Conservation (phyloP, 2,888 invertebrate genomes). For the Myopa testacea region DNA sequence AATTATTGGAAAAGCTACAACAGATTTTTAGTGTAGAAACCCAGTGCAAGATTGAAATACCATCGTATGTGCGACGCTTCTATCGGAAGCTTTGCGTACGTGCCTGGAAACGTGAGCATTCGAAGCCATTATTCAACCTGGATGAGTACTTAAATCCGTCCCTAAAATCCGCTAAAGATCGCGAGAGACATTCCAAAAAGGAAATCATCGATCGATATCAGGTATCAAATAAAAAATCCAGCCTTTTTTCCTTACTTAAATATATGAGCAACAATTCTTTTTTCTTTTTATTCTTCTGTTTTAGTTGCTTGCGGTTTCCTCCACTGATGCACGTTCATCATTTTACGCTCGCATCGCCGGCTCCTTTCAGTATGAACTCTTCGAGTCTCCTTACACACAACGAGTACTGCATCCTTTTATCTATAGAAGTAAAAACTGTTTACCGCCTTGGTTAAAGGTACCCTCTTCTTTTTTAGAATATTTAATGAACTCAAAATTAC, state of each 20-base stretch:
- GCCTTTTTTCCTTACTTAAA: not conserved
- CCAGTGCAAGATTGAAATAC: conserved; percentile 57
- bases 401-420: conserved; percentile 87
- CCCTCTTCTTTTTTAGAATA: conserved; percentile 60
- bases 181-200: conserved; percentile 42
- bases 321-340: conserved; percentile 53
- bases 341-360: conserved; percentile 72
- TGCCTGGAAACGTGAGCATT: conserved; percentile 71
- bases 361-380: conserved; percentile 70
- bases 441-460: conserved; percentile 79
- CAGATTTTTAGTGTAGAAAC: conserved; percentile 56
- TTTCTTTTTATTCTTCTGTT: conserved; percentile 11
- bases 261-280: conserved; percentile 1
- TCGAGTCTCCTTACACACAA: conserved; percentile 79
- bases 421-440: conserved; percentile 75
- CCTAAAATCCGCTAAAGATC: conserved; percentile 19
- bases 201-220: conserved; percentile 66
- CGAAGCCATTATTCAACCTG: conserved; percentile 72
- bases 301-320: conserved; percentile 57
- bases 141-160: conserved; percentile 65
- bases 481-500: not conserved
- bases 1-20: conserved; percentile 58
- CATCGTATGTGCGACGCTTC: conserved; percentile 67
- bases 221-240: conserved; percentile 39
- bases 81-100: conserved; percentile 73